Percentiles rank a stretch among this genome's conserved stretches.
These are phyloP conservation scores for Paracyclopina nana DNA, from an alignment of 1,140 invertebrate genomes.

Conservation along the genomic window DNA sequence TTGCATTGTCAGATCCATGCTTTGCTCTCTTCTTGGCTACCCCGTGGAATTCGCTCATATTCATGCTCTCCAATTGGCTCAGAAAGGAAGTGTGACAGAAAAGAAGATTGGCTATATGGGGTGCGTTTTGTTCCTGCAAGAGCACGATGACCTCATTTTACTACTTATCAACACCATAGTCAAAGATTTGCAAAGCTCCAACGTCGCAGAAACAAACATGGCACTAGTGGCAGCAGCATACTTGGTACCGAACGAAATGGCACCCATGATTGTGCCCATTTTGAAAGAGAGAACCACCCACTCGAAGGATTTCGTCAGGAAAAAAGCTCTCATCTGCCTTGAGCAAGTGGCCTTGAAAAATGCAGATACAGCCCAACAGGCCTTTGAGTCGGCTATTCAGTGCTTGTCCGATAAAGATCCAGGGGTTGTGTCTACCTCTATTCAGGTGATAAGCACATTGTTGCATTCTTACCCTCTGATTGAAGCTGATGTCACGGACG, in stretches of 20 bases:
- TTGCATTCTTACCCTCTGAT: not conserved
- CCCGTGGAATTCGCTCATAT: not conserved
- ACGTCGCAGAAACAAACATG: slow-evolving; percentile 3
- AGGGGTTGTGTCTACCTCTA: not conserved
- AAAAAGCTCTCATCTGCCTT: slow-evolving; percentile 2
- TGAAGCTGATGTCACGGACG: not conserved
- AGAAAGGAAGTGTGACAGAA: slow-evolving; percentile 1
- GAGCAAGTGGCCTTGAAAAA: not conserved
- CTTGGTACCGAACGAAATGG: slow-evolving; percentile 4
- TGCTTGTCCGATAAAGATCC: slow-evolving; percentile 1
- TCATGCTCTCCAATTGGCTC: slow-evolving; percentile 5
- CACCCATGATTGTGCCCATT: slow-evolving; percentile 2
- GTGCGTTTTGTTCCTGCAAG: not conserved
- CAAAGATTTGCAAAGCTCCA: slow-evolving; percentile 3
- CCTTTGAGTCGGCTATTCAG: not conserved
- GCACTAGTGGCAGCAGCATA: slow-evolving; percentile 1
- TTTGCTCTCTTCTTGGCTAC: not conserved
- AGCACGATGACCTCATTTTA: slow-evolving; percentile 1
- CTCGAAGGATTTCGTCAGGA: slow-evolving; percentile 10
- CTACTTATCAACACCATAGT: slow-evolving; percentile 8
- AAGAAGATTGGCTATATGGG: slow-evolving; percentile 8
- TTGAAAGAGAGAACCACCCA: slow-evolving; percentile 9
- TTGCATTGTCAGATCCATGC: not conserved
- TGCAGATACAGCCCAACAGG: not conserved
- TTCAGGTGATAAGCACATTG: not conserved